Base-by-base conservation (phyloP, 2,888 invertebrate species). In the Theretra japonica region DNA sequence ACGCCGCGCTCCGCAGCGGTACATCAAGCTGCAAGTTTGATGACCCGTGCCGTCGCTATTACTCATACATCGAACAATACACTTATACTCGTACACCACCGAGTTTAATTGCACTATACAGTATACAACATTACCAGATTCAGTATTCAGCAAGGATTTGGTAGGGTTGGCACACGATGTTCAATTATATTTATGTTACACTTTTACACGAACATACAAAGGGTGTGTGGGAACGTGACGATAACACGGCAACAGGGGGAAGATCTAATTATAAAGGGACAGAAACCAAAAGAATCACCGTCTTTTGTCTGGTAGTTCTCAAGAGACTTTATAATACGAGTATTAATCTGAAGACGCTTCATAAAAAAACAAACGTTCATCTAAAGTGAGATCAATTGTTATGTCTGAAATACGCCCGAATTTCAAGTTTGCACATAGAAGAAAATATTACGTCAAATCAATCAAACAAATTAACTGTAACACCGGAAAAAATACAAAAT, bases 11-110 rank as follows among this genome's bases (percentile, higher is more conserved):
- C 62, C 41, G 28, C 30, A 21, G 62, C 11, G 65, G 23, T 23
- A 21, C 73, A 77, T 75, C 76, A 76, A 77, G 76, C 75, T 79
- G 78, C 76, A 82, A 82, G 88, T 87, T 87, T 80, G 79, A 83
- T 82, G 88, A 88, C 86, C 87, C 78, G 73, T 77, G 79, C 82
- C 73, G 76, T 75, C 41, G 65, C 21, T 25, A 70, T 70, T 70
- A 59, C 69, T 70, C 69, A 65, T 65, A 65, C 65, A 65, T 65
- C 48, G 41, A 65, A 65, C 65, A 65, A 65, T 65, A 65, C 65
- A 65, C 23, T 48, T 65, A 65, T 65, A 65, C 23, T 48, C 48
- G 48, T 65, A 65, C 65, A 65, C 48, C 17, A 41, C 65, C 23
- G 58, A 19, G 23, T 69, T 69, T 56, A 48, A 72, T 69, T 65